Conservation (phyloP, 2,113 vertebrate species). For the Elgaria multicarinata region DNA sequence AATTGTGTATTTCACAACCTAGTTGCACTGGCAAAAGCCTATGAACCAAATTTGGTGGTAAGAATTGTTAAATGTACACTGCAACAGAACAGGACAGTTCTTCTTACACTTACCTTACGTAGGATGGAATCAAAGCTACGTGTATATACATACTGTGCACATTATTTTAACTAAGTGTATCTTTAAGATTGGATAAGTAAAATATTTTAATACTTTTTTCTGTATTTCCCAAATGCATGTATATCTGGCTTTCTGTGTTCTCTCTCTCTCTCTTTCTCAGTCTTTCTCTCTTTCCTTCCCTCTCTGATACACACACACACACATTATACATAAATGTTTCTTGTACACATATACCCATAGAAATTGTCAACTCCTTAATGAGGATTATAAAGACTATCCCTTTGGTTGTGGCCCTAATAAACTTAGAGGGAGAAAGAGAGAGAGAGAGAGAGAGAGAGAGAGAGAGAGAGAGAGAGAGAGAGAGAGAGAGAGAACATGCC, state of each 20-base stretch:
- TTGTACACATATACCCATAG: neutral
- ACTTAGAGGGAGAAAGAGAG: constrained; percentile 44
- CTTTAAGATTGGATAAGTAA: neutral
- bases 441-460: too few relatives aligned
- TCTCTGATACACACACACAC: neutral
- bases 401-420: constrained; percentile 75
- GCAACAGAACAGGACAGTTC: neutral
- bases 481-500: too few relatives aligned
- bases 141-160: neutral
- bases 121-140: neutral
- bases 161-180: neutral
- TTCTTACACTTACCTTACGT: neutral
- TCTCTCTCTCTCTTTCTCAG: neutral
- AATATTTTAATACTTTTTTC: neutral
- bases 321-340: neutral
- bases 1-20: too few relatives aligned
- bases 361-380: constrained; percentile 41
- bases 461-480: too few relatives aligned
- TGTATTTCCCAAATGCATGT: neutral
- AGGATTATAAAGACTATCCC: constrained; percentile 57
- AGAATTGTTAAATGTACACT: neutral
- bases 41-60: too few relatives aligned
- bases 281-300: neutral
- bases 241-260: neutral
- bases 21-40: neutral